Evolutionary conservation across 1,140 invertebrate genomes (phyloP), one percentile per base, ranked within the genome.

Genomic region (Reticulitermes speratus): DNA sequence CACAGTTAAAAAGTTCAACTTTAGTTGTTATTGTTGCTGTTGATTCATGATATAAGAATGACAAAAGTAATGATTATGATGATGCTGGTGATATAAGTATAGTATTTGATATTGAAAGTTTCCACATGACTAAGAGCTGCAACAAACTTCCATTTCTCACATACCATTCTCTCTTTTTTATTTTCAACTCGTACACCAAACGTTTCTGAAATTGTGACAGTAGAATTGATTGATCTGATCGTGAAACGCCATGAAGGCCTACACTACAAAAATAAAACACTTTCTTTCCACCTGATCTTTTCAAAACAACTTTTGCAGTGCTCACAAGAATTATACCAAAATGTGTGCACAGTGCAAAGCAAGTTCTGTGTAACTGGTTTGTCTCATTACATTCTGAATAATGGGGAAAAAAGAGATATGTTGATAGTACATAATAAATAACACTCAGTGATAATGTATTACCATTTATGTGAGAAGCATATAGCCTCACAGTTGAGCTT

Each of bases 1-100:
- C 83, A 84, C 30, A 84, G 9, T 84, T 48, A 59, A 38, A 38
- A 52, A 84, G 83, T 52, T 84, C 65, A 75, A 75, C n/a, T 30
- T 30, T 75, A 6, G 65, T 75, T 75, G 65, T 75, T 75, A 30
- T 75, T 75, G 65, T 75, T 75, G 3, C 65, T 75, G 65, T 75
- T 75, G 19, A 16, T 16, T 75, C 25, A 30, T 75, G 65, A 75
- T 30, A 30, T 14, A 84, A 84, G 83, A 84, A 84, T 84, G 44
- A 84, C 59, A 52, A 84, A 2, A 59, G 21, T 16, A 30, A 75
- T 75, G 65, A 75, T 8, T 75, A 75, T 75, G 25, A 75, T 30
- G 65, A 75, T 7, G n/a, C 2, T 30, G 25, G 65, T 75, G n/a
- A 75, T 75, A 75, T 30, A 75, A 30, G 30, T 75, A 75, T 75